These are phyloP conservation scores for Trachelus stipa DNA, from an alignment of 2,888 invertebrate species.

Conservation along the genomic window DNA sequence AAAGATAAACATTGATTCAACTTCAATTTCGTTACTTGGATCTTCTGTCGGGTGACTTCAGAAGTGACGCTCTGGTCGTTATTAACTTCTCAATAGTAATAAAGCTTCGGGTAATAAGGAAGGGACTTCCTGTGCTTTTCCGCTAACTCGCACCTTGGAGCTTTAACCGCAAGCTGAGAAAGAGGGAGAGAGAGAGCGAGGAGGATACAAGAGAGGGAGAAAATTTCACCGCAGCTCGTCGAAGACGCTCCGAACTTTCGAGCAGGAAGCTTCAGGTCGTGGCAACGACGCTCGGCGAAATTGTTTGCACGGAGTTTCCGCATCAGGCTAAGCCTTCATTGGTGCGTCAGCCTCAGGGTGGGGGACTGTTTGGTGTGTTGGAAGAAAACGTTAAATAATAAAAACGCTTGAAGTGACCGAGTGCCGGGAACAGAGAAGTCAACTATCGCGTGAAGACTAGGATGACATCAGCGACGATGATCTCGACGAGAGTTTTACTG, in stretches of 20 bases:
- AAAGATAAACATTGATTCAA: not conserved
- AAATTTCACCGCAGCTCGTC: not conserved
- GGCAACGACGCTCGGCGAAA: not conserved
- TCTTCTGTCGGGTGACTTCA: not conserved
- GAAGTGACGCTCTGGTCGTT: not conserved
- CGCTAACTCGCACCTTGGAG: not conserved
- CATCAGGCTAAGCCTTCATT: not conserved
- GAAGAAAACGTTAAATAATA: not conserved
- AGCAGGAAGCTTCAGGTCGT: not conserved
- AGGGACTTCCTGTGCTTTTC: not conserved
- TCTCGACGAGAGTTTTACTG: slow-evolving; percentile 40
- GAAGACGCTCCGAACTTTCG: not conserved
- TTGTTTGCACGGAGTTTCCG: slow-evolving; percentile 3
- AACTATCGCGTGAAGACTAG: slow-evolving; percentile 12
- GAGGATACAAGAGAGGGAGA: not conserved
- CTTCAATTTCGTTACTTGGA: not conserved
- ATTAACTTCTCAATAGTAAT: not conserved
- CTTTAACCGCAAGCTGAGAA: not conserved
- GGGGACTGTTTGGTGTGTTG: slow-evolving; percentile 4
- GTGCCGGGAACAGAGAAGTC: not conserved
- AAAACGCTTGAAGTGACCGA: slow-evolving; percentile 6
- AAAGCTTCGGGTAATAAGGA: not conserved
- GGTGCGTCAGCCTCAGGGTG: not conserved
- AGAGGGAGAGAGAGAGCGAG: not conserved
- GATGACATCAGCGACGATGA: slow-evolving; percentile 39